Base-by-base conservation (phyloP, 2,888 invertebrate genomes). In the Stramonita haemastoma region DNA sequence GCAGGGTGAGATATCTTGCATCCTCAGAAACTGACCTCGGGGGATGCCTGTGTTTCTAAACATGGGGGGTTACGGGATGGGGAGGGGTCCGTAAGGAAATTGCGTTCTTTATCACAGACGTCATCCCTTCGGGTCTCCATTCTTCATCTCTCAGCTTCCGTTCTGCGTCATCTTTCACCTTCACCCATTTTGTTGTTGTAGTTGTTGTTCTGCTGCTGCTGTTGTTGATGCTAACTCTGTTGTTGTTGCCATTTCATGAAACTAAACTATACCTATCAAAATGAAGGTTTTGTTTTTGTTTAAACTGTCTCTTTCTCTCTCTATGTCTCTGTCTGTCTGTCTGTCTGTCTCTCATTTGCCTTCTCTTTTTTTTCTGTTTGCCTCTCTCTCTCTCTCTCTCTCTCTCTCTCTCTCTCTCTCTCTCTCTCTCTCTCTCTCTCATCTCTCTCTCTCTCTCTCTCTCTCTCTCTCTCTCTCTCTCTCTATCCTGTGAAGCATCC, bases 91-190 rank as follows among this genome's bases (percentile, higher is more conserved):
- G 15, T 19, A 70, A 70, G 70, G 70, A 15, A 70, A 70, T 70
- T 13, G 22, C 70, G 26, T 6, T 70, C 70, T 77, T 70, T 70
- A 70, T 70, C 70, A 22, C 22, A 6, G 19, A 70, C 70, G n/a
- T 70, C 70, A 70, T 70, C 70, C 70, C 70, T 15, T 17, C 26
- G 19, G 70, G 26, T 26, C 70, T n/a, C 70, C 6, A n/a, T n/a
- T n/a, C n/a, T n/a, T n/a, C n/a, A n/a, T n/a, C 70, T 26, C 70
- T 70, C 70, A 70, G 70, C 70, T 70, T 70, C 70, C 70, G 70
- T 22, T 70, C 1, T 22, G 70, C 70, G 70, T 26, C 70, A 70
- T 22, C 70, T 70, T 22, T 6, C 70, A 26, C 6, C 70, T 70
- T 70, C 19, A 6, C 26, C 70, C 17, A 26, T 70, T 17, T 26